Conservation (phyloP, 1,140 invertebrate genomes). For the Drosophila lacteicornis region DNA sequence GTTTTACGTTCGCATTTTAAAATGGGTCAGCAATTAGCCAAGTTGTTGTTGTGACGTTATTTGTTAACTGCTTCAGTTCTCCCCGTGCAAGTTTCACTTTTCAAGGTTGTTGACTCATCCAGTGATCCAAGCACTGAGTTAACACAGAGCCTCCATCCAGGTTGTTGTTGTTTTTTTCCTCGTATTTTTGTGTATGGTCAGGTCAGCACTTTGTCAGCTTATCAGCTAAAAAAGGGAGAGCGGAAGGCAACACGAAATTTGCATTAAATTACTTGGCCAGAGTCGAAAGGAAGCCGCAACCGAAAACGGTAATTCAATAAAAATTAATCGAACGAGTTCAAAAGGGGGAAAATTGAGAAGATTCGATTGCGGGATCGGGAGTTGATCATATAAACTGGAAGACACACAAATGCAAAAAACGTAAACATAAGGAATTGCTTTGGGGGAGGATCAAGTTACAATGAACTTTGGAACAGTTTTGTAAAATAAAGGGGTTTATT, state of each 20-base stretch:
- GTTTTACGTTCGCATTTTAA: conserved; percentile 16
- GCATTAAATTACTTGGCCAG: conserved; percentile 52
- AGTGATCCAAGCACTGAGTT: conserved; percentile 11
- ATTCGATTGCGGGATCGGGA: background rate
- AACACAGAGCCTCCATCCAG: conserved; percentile 15
- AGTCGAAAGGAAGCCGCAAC: conserved; percentile 45
- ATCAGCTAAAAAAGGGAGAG: conserved; percentile 22
- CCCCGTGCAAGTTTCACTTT: conserved; percentile 57
- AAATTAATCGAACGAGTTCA: conserved; percentile 48
- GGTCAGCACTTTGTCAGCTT: conserved; percentile 54
- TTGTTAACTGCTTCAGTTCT: conserved; percentile 51
- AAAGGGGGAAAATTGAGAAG: conserved; percentile 47
- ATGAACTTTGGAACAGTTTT: background rate
- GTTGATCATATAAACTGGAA: conserved; percentile 21
- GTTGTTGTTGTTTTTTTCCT: conserved; percentile 14
- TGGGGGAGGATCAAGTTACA: background rate
- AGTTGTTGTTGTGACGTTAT: conserved; percentile 36
- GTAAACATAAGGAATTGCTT: conserved; percentile 16
- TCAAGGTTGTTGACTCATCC: conserved; percentile 76
- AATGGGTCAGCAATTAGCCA: conserved; percentile 70
- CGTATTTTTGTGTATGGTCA: conserved; percentile 52
- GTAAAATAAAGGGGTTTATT: background rate
- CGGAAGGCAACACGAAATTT: conserved; percentile 33
- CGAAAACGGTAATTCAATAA: conserved; percentile 51
- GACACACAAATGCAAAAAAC: conserved; percentile 33